Evolutionary conservation across 2,797 vertebrate genomes (phyloP).

Genomic region (Thripadectes ignobilis): DNA sequence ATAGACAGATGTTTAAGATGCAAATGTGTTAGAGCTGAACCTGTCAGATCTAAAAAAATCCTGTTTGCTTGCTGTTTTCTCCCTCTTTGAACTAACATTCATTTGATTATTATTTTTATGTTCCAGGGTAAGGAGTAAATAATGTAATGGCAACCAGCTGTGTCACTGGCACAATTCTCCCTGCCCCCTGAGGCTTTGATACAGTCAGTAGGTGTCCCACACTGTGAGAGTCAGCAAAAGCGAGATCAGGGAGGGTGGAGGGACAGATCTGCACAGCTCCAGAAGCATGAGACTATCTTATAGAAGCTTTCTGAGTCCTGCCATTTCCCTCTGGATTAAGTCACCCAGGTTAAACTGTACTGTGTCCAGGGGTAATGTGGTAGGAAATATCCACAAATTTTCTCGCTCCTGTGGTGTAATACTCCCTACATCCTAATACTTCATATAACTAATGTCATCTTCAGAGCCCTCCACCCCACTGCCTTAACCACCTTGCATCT

Average conservation of each 20-base stretch:
- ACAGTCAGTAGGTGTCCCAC: neutral
- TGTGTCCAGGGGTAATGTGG: rapidly evolving
- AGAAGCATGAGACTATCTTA: neutral
- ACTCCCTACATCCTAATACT: neutral
- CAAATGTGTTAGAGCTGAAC: conserved; percentile 39
- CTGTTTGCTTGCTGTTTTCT: conserved; percentile 22
- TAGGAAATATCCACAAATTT: neutral
- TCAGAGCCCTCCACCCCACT: conserved; percentile 10
- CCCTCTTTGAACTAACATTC: conserved; percentile 20
- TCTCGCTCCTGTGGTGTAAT: neutral
- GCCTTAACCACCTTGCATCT: neutral
- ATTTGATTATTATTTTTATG: conserved; percentile 49
- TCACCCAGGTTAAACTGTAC: neutral
- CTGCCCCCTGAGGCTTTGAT: conserved; percentile 12
- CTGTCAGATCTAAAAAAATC: conserved; percentile 35
- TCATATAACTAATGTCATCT: neutral
- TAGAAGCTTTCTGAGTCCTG: neutral
- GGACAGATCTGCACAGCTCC: neutral
- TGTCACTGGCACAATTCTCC: neutral
- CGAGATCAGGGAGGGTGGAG: neutral
- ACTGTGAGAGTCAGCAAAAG: neutral
- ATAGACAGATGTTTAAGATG: conserved; percentile 44
- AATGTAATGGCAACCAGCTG: conserved; percentile 49
- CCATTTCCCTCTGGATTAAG: neutral
- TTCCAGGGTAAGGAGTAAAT: conserved; percentile 49